phyloP scores from a whole-genome alignment of 1,140 invertebrate genomes.

The Drosophila fuyamai region DNA sequence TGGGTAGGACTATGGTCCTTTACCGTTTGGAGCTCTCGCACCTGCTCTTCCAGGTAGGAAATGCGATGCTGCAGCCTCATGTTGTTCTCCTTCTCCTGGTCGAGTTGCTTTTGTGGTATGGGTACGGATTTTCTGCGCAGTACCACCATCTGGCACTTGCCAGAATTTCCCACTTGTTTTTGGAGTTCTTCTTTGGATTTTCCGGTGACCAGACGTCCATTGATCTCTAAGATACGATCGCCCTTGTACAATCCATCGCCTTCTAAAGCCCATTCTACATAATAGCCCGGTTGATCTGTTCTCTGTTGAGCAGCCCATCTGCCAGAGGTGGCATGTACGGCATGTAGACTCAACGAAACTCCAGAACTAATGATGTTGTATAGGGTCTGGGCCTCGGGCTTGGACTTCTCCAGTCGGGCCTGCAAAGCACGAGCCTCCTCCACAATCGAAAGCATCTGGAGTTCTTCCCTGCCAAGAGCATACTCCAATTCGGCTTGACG shows the following conservation, averaged over 20 bases:
- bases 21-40: conserved; percentile 88
- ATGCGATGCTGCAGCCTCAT: conserved; percentile 93
- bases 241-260: conserved; percentile 90
- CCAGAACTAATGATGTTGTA: conserved; percentile 82
- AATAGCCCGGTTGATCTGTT: conserved; percentile 87
- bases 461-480: conserved; percentile 93
- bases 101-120: conserved; percentile 68
- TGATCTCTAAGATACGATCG: conserved; percentile 94
- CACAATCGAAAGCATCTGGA: conserved; percentile 92
- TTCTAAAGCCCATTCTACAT: conserved; percentile 91
- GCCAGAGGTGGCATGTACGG: conserved; percentile 89
- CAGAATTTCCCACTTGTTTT: conserved; percentile 78
- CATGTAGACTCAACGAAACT: conserved; percentile 86
- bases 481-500: conserved; percentile 95
- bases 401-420: conserved; percentile 89
- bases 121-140: conserved; percentile 85
- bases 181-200: conserved; percentile 89
- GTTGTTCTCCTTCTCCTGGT: conserved; percentile 89
- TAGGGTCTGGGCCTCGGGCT: conserved; percentile 73
- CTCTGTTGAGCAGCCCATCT: conserved; percentile 86
- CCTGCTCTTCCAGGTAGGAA: conserved; percentile 95
- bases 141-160: conserved; percentile 86
- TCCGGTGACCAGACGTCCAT: conserved; percentile 90
- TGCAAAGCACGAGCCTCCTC: conserved; percentile 93
- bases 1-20: conserved; percentile 56